Percentiles rank a stretch among this genome's conserved stretches.
Evolutionary conservation across 2,113 vertebrate species (phyloP).

Genomic region (Eidolon helvum): DNA sequence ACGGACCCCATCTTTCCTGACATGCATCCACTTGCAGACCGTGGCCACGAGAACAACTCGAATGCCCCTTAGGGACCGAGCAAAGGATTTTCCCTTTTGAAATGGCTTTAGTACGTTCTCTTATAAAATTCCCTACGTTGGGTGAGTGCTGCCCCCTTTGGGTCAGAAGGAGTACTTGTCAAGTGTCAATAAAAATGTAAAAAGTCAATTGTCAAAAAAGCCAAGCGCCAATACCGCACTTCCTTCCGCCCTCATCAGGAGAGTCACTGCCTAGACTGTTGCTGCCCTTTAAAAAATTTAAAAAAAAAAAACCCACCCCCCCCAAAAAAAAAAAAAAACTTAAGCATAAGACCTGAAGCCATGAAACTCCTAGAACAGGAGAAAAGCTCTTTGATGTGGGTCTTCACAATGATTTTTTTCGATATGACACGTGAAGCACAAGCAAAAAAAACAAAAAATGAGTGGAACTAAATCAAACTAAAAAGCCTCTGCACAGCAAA

Average conservation of each 20-base stretch:
- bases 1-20: background rate
- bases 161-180: background rate
- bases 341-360: background rate
- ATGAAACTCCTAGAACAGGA: background rate
- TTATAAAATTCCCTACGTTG: background rate
- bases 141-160: slow-evolving; percentile 66
- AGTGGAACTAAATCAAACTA: background rate
- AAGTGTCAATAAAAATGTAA: background rate
- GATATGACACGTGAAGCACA: background rate
- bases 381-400: background rate
- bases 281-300: background rate
- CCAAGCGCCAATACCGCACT: no score
- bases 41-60: background rate
- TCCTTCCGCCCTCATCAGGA: background rate
- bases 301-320: no score
- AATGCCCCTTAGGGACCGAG: background rate
- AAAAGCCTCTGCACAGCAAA: background rate
- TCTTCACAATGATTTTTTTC: background rate
- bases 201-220: background rate
- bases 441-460: background rate
- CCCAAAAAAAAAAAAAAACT: background rate
- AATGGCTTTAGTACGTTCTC: background rate
- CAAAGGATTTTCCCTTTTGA: background rate
- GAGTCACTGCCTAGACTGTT: background rate
- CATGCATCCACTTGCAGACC: background rate